A percentile compares a stretch with the other conserved stretches of the same genome.
Evolutionary conservation across 1,140 invertebrate genomes (phyloP).

Genomic region (Drosophila subpulchrella): DNA sequence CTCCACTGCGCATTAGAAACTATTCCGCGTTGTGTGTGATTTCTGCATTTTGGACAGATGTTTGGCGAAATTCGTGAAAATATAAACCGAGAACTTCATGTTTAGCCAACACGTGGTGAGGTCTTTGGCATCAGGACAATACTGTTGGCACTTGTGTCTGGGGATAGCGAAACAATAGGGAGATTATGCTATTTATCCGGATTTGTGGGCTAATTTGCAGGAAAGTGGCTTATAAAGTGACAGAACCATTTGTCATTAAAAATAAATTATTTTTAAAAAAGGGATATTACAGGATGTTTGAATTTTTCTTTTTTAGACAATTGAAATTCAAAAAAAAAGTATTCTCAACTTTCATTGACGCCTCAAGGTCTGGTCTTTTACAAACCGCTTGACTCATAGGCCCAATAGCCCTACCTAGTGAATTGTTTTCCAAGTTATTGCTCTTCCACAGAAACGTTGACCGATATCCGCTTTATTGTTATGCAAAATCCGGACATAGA

Average conservation of each 20-base stretch:
- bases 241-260: conserved; percentile 10
- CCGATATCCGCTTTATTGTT: conserved; percentile 78
- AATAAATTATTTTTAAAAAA: not conserved
- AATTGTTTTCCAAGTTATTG: conserved; percentile 18
- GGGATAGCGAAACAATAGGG: conserved; percentile 18
- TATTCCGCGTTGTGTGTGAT: conserved; percentile 57
- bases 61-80: conserved; percentile 23
- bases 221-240: conserved; percentile 9
- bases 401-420: too few relatives aligned
- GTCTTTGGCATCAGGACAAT: conserved; percentile 26
- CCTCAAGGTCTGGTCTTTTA: conserved; percentile 16
- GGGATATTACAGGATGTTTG: not conserved
- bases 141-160: conserved; percentile 54
- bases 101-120: conserved; percentile 63
- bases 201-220: conserved; percentile 39
- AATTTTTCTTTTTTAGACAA: too few relatives aligned
- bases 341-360: conserved; percentile 3
- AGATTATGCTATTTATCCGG: conserved; percentile 18
- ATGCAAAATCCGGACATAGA: conserved; percentile 70
- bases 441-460: conserved; percentile 29
- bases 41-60: conserved; percentile 48
- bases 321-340: too few relatives aligned
- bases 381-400: not conserved
- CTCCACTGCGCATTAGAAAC: conserved; percentile 52
- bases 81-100: conserved; percentile 33